These are phyloP conservation scores for Drosophila nr. perissopoda DNA, from an alignment of 2,888 invertebrate species.

Conservation along the genomic window DNA sequence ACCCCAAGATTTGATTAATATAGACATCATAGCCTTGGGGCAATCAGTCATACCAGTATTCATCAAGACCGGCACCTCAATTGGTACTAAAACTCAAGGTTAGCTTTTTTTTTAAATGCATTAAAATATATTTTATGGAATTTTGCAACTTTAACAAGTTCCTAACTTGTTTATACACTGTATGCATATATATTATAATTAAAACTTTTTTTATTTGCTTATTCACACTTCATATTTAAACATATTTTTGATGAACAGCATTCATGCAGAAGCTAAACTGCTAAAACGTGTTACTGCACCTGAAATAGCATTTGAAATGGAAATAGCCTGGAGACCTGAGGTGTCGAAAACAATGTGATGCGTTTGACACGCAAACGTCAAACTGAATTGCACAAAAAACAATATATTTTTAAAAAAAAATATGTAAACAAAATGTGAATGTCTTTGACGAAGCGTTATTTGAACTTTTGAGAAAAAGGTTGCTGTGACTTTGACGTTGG, in stretches of 20 bases:
- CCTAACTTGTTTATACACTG: constrained; percentile 40
- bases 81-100: constrained; percentile 47
- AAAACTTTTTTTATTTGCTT: constrained; percentile 21
- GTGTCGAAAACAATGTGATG: constrained; percentile 20
- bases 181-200: constrained; percentile 42
- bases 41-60: constrained; percentile 42
- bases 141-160: constrained; percentile 44
- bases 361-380: constrained; percentile 46
- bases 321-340: constrained; percentile 15
- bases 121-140: constrained; percentile 20
- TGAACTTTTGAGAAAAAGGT: constrained; percentile 7
- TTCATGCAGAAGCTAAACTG: constrained; percentile 31
- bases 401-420: constrained; percentile 1
- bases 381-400: constrained; percentile 1
- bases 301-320: constrained; percentile 10
- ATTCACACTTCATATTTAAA: constrained; percentile 37
- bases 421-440: constrained; percentile 6
- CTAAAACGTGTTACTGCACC: constrained; percentile 31
- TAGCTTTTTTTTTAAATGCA: constrained; percentile 40
- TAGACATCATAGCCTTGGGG: constrained; percentile 10
- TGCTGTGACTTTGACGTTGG: not conserved
- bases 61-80: constrained; percentile 44
- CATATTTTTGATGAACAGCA: constrained; percentile 32
- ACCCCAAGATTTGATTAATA: not conserved
- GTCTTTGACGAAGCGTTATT: not conserved